phyloP scores from a whole-genome alignment of 2,797 vertebrate genomes.

The Epinephelus awoara region DNA sequence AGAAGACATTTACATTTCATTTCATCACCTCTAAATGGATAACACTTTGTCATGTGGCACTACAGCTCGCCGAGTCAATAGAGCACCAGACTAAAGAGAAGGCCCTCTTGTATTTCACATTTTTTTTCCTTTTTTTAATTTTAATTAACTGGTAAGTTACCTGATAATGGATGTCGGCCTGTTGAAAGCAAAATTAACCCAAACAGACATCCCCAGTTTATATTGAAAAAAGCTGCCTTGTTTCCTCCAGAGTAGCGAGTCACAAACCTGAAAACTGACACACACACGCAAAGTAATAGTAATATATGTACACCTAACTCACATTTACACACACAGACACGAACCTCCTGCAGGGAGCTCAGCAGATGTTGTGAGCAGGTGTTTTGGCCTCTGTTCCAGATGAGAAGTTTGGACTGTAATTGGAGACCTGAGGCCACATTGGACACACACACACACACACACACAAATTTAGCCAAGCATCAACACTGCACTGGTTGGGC shows the following conservation, averaged over 20 bases:
- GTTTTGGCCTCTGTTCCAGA: slow-evolving; percentile 61
- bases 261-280: background rate
- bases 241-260: background rate
- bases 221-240: background rate
- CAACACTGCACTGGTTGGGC: slow-evolving; percentile 15
- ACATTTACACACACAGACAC: slow-evolving; percentile 1
- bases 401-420: slow-evolving; percentile 68
- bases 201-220: background rate
- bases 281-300: background rate
- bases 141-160: too few species aligned
- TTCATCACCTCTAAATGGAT: too few species aligned
- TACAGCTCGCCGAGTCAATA: too few species aligned
- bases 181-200: too few species aligned
- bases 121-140: too few species aligned
- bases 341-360: slow-evolving; percentile 7
- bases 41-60: too few species aligned
- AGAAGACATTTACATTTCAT: too few species aligned
- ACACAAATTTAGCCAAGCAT: slow-evolving; percentile 7
- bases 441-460: slow-evolving; percentile 36
- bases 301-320: background rate
- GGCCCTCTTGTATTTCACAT: too few species aligned
- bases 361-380: slow-evolving; percentile 75
- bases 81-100: too few species aligned
- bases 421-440: slow-evolving; percentile 58
- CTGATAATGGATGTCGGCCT: too few species aligned